Evolutionary conservation across 2,113 vertebrate genomes (phyloP), one percentile per base, ranked within the genome.

Genomic region (Neogale vison): DNA sequence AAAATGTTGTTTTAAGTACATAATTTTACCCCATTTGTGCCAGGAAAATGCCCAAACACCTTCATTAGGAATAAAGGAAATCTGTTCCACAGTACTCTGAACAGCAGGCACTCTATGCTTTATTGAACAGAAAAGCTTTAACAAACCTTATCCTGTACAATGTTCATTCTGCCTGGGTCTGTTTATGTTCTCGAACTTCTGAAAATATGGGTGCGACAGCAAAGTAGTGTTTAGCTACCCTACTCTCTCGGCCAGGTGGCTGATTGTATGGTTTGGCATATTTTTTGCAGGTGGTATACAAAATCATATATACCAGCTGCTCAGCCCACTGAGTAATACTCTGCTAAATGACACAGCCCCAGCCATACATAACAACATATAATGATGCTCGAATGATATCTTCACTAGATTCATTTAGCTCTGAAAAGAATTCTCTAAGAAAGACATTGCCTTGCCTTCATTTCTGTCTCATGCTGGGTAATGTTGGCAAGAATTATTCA

Each of bases 251-350:
- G 95, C 98, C 98, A 99, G 98, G 98, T 99, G 98, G 98, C 96
- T 99, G 99, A 99, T 99, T 99, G 98, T 98, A 99, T 83, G 97
- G 98, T 98, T 98, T 98, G 98, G 96, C 97, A 96, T 98, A 94
- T 97, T 97, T 98, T 98, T 98, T 98, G 97, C 98, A 99, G 98
- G 98, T 99, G 99, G 98, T 99, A 99, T 98, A 99, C 98, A 98
- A 98, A 99, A 98, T 98, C 97, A 96, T 98, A 98, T 98, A 98
- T 97, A 98, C 95, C 98, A 98, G 98, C 98, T 99, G 98, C 96
- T 99, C 97, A 97, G 97, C 97, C 98, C 97, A 98, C 98, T 97
- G 98, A 98, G 98, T 97, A 97, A 97, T 93, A 95, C 97, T 99
- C 98, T 97, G 90, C 96, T 98, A 99, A 99, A 98, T 98, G 98